These are phyloP conservation scores for Sitophilus oryzae DNA, from an alignment of 1,140 invertebrate species.

Conservation along the genomic window DNA sequence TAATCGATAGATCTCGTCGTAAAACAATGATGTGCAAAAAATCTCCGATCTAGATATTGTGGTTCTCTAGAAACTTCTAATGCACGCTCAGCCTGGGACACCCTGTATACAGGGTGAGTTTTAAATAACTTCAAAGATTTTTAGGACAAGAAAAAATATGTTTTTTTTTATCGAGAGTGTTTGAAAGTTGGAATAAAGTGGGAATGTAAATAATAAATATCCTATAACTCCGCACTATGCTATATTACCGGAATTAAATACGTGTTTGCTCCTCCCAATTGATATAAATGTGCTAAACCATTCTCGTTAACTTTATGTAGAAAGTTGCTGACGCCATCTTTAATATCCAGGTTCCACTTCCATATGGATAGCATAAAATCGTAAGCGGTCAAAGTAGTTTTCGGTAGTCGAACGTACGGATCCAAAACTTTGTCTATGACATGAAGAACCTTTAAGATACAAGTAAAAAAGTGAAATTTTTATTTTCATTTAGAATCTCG, in stretches of 20 bases:
- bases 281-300: slow-evolving; percentile 30
- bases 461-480: no score
- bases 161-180: no score
- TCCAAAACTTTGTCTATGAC: slow-evolving; percentile 71
- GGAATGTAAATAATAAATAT: neutral
- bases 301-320: slow-evolving; percentile 17
- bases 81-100: no score
- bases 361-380: slow-evolving; percentile 57
- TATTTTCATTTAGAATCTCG: no score
- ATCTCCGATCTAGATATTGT: no score
- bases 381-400: slow-evolving; percentile 51
- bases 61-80: no score
- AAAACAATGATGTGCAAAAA: no score
- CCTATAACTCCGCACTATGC: neutral
- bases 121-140: no score
- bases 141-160: neutral
- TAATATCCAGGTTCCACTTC: slow-evolving; percentile 10
- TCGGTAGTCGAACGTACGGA: slow-evolving; percentile 51
- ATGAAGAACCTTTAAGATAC: slow-evolving; percentile 64
- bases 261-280: slow-evolving; percentile 65
- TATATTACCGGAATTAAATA: slow-evolving; percentile 68
- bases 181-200: neutral
- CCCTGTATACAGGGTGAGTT: no score
- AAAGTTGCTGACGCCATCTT: slow-evolving; percentile 9
- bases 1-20: no score